Base-by-base conservation (phyloP, 1,140 invertebrate genomes). In the Berghia stephanieae region DNA sequence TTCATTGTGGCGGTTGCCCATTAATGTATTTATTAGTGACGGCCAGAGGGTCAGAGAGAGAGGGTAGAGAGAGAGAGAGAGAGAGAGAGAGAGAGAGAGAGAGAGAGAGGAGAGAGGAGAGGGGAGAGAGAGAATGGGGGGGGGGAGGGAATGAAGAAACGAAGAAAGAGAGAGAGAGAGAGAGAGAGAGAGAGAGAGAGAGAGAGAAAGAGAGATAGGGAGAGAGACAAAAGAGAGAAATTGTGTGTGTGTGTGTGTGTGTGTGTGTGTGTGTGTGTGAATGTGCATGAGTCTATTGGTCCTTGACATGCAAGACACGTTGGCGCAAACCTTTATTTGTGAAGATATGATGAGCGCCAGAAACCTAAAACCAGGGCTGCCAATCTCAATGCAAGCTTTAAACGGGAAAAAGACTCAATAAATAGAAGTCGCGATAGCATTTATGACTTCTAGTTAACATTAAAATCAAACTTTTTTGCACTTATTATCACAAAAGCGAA, bases 91-190 rank as follows among this genome's bases (percentile, higher is more conserved):
- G 57, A 63, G 10, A 63, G 57, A 63, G 10, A 63, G 57, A 63
- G 10, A 63, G 57, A 63, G 10, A 63, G 57, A 63, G 10, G 34
- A 31, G 34, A 8, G 34, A 31, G 34, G 10, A 63, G 57, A 63
- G 18, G 34, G 57, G 34, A 16, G 34, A 31, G 34, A 16, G 34
- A 31, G 34, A 8, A 63, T 16, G 34, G 8, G 34, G 57, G 34
- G 10, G 34, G 27, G 34, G 10, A 27, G 57, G 34, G 8, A 63
- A 31, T 24, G 10, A 63, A 8, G 34, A 13, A 18, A n/a, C n/a
- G n/a, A n/a, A 63, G 57, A 63, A 8, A 63, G 57, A 63, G 10
- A 63, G 57, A 63, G 18, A 63, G 57, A 63, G 18, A 63, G 57
- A 63, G 18, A 63, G 57, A 63, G 10, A 63, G 57, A 63, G 8